Conservation (phyloP, 1,140 invertebrate genomes). For the Drosophila takahashii region DNA sequence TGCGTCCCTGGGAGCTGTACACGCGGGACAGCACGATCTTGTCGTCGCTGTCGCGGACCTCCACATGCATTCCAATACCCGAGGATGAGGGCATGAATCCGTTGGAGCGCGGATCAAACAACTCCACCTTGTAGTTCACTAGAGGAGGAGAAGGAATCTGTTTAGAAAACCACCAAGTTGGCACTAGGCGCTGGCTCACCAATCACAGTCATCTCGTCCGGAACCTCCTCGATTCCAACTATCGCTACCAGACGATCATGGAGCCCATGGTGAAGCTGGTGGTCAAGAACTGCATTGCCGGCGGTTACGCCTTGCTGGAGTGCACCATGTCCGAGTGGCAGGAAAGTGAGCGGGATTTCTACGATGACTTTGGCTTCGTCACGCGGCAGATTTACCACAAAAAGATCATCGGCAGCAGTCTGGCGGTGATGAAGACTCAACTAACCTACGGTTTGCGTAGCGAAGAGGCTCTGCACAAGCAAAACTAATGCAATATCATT, state of each 20-base stretch:
- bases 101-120: slow-evolving; percentile 96
- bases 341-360: slow-evolving; percentile 76
- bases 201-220: slow-evolving; percentile 99
- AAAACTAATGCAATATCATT: slow-evolving; percentile 50
- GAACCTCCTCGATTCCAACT: slow-evolving; percentile 94
- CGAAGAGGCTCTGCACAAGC: slow-evolving; percentile 64
- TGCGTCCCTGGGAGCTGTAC: slow-evolving; percentile 96
- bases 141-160: slow-evolving; percentile 45
- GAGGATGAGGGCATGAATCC: slow-evolving; percentile 95
- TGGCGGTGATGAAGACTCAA: slow-evolving; percentile 81
- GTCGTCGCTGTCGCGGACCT: slow-evolving; percentile 98
- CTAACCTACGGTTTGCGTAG: slow-evolving; percentile 61
- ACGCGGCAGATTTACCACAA: slow-evolving; percentile 84
- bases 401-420: slow-evolving; percentile 77
- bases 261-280: slow-evolving; percentile 70
- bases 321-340: slow-evolving; percentile 82
- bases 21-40: slow-evolving; percentile 96
- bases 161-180: slow-evolving; percentile 20
- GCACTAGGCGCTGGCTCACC: slow-evolving; percentile 87
- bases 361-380: slow-evolving; percentile 69
- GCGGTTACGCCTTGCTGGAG: slow-evolving; percentile 69
- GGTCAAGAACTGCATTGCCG: slow-evolving; percentile 61
- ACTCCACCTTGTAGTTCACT: slow-evolving; percentile 99
- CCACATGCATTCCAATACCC: slow-evolving; percentile 99
- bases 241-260: slow-evolving; percentile 76